These are phyloP conservation scores for Himalopsyche tibetana DNA, from an alignment of 2,888 invertebrate species.

Conservation along the genomic window DNA sequence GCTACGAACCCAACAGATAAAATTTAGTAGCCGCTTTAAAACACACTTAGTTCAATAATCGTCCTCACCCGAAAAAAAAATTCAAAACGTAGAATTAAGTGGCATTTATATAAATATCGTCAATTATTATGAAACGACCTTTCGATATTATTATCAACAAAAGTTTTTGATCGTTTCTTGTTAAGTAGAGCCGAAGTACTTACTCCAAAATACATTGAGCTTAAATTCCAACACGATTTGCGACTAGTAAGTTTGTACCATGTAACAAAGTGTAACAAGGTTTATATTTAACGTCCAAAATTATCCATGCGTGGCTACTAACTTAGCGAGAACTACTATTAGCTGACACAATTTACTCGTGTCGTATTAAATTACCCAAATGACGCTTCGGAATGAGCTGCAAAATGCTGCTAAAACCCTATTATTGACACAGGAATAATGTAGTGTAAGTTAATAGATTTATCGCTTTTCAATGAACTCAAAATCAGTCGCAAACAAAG, in stretches of 20 bases:
- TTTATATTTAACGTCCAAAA: constrained; percentile 34
- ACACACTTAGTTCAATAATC: no score
- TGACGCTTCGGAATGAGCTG: neutral
- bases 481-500: no score
- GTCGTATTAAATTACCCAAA: constrained; percentile 30
- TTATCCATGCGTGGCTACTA: constrained; percentile 26
- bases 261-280: constrained; percentile 34
- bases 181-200: neutral
- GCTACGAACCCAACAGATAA: no score
- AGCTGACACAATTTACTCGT: constrained; percentile 17
- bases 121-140: neutral
- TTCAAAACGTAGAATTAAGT: no score
- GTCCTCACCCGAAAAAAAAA: no score
- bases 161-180: constrained; percentile 30
- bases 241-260: neutral
- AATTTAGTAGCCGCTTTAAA: no score
- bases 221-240: constrained; percentile 20
- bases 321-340: constrained; percentile 26
- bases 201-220: neutral
- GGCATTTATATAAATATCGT: no score
- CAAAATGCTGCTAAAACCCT: neutral
- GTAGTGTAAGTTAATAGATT: no score
- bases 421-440: neutral
- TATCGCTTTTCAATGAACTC: no score
- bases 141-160: neutral